A percentile compares a stretch with the other conserved stretches of the same genome.
These are phyloP conservation scores for cat (Felis catus) DNA, from an alignment of 2,113 vertebrate genomes.

Conservation along the genomic window F.catus_Fca126_mat1.0 CM031416.1:9927501-9928000, in stretches of 20 bases:
- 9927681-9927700: too few relatives aligned
- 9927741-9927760: too few relatives aligned
- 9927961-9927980: neutral
- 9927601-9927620: too few relatives aligned
- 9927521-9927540: neutral
- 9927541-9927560: neutral
- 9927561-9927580: neutral
- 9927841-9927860: neutral
- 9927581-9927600: neutral
- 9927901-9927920: neutral
- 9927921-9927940: neutral
- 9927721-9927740: too few relatives aligned
- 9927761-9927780: accelerated
- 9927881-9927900: neutral
- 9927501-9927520: neutral
- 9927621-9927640: too few relatives aligned
- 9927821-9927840: neutral
- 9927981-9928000: neutral
- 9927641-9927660: too few relatives aligned
- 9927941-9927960: neutral
- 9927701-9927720: too few relatives aligned
- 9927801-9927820: neutral
- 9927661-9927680: too few relatives aligned
- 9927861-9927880: neutral
- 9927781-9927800: too few relatives aligned